Evolutionary conservation across 64 coral and sea anemone genomes (phyloP).

Genomic region (Pocillopora verrucosa): DNA sequence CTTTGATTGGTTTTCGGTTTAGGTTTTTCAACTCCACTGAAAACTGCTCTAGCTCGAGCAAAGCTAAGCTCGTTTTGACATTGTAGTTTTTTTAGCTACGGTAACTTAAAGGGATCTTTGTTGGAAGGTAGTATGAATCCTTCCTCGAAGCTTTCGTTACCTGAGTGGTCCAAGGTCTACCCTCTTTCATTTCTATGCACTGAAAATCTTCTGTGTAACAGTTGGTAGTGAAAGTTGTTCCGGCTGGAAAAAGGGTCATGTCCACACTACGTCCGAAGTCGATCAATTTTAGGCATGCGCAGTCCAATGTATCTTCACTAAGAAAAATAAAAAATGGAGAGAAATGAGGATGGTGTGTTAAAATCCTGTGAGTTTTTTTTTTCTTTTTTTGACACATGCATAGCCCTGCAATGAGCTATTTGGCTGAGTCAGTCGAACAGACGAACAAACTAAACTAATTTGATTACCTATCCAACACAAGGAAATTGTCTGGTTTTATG

Average conservation of each 20-base stretch:
- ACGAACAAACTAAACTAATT: background rate
- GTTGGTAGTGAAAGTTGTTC: conserved; percentile 76
- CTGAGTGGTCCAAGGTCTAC: conserved; percentile 91
- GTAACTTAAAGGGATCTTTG: too few relatives aligned
- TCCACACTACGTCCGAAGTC: conserved; percentile 94
- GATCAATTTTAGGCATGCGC: conserved; percentile 63
- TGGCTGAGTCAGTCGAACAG: background rate
- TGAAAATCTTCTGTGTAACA: conserved; percentile 89
- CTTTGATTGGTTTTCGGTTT: too few relatives aligned
- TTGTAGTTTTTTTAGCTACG: background rate
- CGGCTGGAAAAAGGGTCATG: conserved; percentile 70
- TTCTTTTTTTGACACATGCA: too few relatives aligned
- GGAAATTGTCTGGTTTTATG: conserved; percentile 95
- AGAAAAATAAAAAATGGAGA: background rate
- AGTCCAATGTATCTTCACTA: conserved; percentile 26
- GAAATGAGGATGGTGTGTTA: too few relatives aligned
- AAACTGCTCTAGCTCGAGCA: too few relatives aligned
- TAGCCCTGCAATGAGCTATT: too few relatives aligned
- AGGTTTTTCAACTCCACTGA: too few relatives aligned
- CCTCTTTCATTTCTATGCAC: conserved; percentile 94
- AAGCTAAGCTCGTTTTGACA: background rate
- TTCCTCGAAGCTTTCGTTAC: conserved; percentile 1
- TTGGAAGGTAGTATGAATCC: too few relatives aligned
- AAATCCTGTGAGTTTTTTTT: too few relatives aligned
- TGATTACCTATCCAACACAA: conserved; percentile 78